Conservation (phyloP, 2,797 vertebrate genomes). For the Florisuga fusca region DNA sequence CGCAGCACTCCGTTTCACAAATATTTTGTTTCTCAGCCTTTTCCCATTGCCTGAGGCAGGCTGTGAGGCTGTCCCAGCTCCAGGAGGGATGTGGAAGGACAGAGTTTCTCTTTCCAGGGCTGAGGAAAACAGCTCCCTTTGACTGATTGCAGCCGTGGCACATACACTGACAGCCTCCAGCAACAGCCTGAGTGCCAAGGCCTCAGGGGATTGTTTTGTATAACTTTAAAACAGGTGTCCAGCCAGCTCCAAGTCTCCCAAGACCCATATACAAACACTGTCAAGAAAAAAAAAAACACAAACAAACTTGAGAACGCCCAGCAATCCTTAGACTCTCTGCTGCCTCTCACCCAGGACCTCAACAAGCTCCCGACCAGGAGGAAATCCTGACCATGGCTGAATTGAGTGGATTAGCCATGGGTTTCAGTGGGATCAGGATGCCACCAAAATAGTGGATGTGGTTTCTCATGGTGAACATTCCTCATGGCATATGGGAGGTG, state of each 20-base stretch:
- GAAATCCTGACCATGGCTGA: not conserved
- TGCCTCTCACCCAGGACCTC: not conserved
- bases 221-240: not conserved
- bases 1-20: not conserved
- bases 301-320: not conserved
- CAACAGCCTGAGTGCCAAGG: not conserved
- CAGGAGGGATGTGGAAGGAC: accelerated
- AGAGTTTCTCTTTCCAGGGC: not conserved
- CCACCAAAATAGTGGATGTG: not conserved
- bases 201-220: not conserved
- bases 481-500: not conserved
- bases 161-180: accelerated
- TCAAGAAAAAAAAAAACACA: not conserved
- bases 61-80: not conserved
- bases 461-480: not conserved
- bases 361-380: not conserved
- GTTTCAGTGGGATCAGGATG: not conserved
- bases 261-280: not conserved
- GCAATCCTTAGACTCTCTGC: not conserved
- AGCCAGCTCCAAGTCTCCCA: not conserved
- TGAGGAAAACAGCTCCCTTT: not conserved
- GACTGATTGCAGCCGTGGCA: not conserved
- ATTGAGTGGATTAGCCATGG: not conserved
- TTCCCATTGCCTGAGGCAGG: not conserved
- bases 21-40: not conserved